Evolutionary conservation across 1,140 invertebrate species (phyloP), one percentile per base, ranked within the genome.

Genomic region (Panulirus ornatus): DNA sequence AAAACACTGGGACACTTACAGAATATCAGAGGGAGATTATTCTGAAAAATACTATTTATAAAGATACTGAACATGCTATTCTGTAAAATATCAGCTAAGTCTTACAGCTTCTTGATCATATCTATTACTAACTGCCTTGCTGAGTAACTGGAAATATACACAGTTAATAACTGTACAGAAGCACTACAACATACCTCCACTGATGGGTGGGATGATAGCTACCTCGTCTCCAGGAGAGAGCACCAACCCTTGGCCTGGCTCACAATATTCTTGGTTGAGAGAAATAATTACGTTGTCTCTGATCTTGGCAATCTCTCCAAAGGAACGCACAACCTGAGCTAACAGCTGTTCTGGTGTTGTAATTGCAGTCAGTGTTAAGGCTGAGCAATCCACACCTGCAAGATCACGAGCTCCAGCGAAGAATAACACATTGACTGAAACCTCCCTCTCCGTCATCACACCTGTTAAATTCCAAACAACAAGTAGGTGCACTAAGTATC

Each of bases 181-280:
- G n/a, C 0, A 2, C 3, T 6, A 11, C 22, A 30, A 81, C 51
- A 83, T 86, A 92, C 92, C 92, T 90, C 92, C 92, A 82, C 92
- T 92, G 47, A 92, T 92, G 19, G 92, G 92, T n/a, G 92, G 92
- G 63, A 92, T 92, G 76, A 92, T 88, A 27, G 92, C 92, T 6
- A 92, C 70, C 76, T 92, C 92, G 90, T 92, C 92, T 16, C 92
- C 92, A 70, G 85, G 71, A 14, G 71, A 63, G 1, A 91, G 82
- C 14, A 30, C 70, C 2, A 91, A n/a, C 19, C 71, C 63, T 36
- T 92, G 87, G 51, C 83, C 91, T 19, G 84, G 81, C 27, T 90
- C 92, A 81, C 87, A 88, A 70, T 92, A 92, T 27, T 91, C 88
- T 42, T 92, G 92, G 51, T 92, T 92, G 14, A 91, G 76, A 19